Conservation (phyloP, 1,140 invertebrate species). For the Spodoptera litura region DNA sequence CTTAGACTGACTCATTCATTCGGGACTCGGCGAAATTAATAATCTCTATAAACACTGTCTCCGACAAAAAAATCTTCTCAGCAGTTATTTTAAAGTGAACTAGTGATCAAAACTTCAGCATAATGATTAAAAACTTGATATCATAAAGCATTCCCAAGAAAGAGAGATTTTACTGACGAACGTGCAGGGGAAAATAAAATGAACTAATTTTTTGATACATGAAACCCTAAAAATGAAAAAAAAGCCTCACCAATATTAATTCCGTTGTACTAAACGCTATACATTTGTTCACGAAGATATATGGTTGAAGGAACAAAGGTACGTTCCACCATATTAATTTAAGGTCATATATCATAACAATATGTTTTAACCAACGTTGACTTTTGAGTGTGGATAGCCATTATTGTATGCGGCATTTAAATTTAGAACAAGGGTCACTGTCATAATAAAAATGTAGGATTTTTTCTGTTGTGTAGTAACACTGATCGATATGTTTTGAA, state of each 20-base stretch:
- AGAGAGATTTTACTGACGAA: too few species aligned
- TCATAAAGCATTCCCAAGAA: too few species aligned
- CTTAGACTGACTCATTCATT: too few species aligned
- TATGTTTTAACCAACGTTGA: slow-evolving; percentile 48
- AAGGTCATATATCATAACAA: slow-evolving; percentile 49
- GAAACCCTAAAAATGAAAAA: slow-evolving; percentile 11
- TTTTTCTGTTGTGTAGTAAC: not conserved
- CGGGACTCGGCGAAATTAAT: too few species aligned
- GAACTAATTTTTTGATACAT: not conserved
- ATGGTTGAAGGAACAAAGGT: slow-evolving; percentile 47
- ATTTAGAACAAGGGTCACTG: slow-evolving; percentile 35
- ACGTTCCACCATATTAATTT: slow-evolving; percentile 50
- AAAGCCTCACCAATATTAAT: slow-evolving; percentile 25
- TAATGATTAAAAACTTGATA: too few species aligned
- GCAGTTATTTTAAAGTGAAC: too few species aligned
- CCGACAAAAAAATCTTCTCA: too few species aligned
- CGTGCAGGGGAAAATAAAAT: too few species aligned
- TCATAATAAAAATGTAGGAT: not conserved
- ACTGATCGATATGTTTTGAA: not conserved
- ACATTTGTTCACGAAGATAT: slow-evolving; percentile 50
- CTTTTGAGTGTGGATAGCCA: slow-evolving; percentile 43
- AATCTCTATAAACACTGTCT: too few species aligned
- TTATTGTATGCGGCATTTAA: slow-evolving; percentile 48
- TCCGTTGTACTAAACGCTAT: slow-evolving; percentile 44
- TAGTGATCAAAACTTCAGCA: too few species aligned